These are phyloP conservation scores for Pemphredon lugubris DNA, from an alignment of 2,888 invertebrate species.

Conservation along the genomic window DNA sequence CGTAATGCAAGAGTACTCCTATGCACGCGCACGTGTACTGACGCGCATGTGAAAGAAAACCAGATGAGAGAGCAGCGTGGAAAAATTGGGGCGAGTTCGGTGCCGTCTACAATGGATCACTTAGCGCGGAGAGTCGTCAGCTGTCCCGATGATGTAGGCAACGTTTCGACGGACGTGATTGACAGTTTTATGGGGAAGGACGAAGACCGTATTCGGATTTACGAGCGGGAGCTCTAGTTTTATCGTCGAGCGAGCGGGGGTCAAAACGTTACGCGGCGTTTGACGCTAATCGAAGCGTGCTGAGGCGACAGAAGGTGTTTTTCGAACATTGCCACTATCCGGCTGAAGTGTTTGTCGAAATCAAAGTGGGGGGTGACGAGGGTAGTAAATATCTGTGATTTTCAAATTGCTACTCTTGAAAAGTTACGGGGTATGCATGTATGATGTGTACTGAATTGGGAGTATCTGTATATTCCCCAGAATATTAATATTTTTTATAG, in stretches of 20 bases:
- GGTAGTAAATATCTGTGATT: neutral
- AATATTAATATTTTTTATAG: no score
- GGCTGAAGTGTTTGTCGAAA: neutral
- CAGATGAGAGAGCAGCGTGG: slow-evolving; percentile 38
- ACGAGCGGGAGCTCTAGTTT: slow-evolving; percentile 61
- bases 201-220: slow-evolving; percentile 71
- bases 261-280: slow-evolving; percentile 47
- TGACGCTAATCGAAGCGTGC: slow-evolving; percentile 59
- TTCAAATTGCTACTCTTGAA: neutral
- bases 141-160: slow-evolving; percentile 70
- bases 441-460: no score
- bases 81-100: slow-evolving; percentile 55
- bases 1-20: no score
- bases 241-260: slow-evolving; percentile 26
- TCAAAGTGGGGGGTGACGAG: neutral
- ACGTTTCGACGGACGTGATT: slow-evolving; percentile 68
- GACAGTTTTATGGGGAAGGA: slow-evolving; percentile 76
- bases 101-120: slow-evolving; percentile 75
- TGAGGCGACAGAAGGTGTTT: slow-evolving; percentile 24
- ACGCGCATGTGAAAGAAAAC: slow-evolving; percentile 25
- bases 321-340: neutral
- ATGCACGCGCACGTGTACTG: no score
- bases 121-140: slow-evolving; percentile 76
- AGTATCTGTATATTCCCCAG: no score
- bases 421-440: no score